Evolutionary conservation across 2,797 vertebrate species (phyloP).

Genomic region (Smutsia temminckii): DNA sequence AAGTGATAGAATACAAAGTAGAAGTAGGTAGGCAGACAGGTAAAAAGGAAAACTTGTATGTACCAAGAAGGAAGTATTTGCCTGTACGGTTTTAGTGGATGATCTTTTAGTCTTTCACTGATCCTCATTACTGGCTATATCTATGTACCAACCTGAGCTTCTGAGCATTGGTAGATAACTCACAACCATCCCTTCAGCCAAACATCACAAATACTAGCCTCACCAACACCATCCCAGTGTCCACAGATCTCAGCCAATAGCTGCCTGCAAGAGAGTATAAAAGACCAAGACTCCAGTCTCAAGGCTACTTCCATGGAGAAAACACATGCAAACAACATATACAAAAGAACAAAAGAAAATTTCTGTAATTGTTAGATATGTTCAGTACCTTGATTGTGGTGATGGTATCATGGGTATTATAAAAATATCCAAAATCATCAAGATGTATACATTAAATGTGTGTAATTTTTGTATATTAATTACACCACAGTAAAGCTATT

Average conservation of each 20-base stretch:
- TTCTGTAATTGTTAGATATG: neutral
- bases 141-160: rapidly evolving
- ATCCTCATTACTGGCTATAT: neutral
- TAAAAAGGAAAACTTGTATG: neutral
- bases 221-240: rapidly evolving
- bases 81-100: neutral
- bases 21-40: rapidly evolving
- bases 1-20: neutral
- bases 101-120: neutral
- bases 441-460: neutral
- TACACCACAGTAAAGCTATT: neutral
- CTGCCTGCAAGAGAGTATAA: neutral
- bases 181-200: neutral
- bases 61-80: neutral
- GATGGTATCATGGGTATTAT: neutral
- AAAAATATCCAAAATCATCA: neutral
- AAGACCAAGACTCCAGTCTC: neutral
- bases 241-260: neutral
- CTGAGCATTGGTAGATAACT: neutral
- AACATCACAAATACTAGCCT: rapidly evolving
- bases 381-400: neutral
- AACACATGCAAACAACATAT: neutral
- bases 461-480: neutral
- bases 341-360: neutral
- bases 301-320: neutral